A percentile compares a stretch with the other conserved stretches of the same genome.
Conservation (phyloP, 1,140 invertebrate species). For the Drosophila funebris region DNA sequence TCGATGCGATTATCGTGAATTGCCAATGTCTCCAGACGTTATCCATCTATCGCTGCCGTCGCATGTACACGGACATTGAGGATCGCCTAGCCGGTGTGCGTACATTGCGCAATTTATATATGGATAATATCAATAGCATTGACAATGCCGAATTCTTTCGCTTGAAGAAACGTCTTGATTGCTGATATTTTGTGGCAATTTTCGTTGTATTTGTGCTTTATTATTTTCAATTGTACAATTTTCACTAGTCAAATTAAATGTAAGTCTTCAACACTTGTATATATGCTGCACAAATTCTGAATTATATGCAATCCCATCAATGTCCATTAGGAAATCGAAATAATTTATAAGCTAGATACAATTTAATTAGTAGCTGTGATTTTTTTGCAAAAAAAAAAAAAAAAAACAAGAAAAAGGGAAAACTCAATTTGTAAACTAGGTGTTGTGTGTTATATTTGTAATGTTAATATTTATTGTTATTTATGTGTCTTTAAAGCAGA, state of each 20-base stretch:
- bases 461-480: conserved; percentile 35
- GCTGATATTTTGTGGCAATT: conserved; percentile 82
- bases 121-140: conserved; percentile 75
- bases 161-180: conserved; percentile 77
- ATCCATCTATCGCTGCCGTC: conserved; percentile 72
- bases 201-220: conserved; percentile 76
- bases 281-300: neutral
- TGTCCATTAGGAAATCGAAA: conserved; percentile 5
- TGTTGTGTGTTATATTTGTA: conserved; percentile 16
- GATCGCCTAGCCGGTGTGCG: conserved; percentile 84
- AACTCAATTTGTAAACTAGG: neutral
- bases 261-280: neutral
- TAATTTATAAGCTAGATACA: neutral
- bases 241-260: conserved; percentile 60
- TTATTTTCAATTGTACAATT: conserved; percentile 82
- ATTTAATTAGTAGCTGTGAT: conserved; percentile 52
- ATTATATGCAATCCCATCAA: conserved; percentile 8
- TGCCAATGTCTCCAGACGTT: conserved; percentile 84
- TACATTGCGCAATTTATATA: conserved; percentile 83
- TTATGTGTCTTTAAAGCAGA: conserved; percentile 27
- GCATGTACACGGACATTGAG: conserved; percentile 84
- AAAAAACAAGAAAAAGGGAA: neutral
- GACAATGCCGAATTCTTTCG: conserved; percentile 78
- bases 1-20: conserved; percentile 86
- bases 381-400: conserved; percentile 37